Evolutionary conservation across 64 coral and sea anemone species (phyloP).

Genomic region (Stichodactyla mertensii): DNA sequence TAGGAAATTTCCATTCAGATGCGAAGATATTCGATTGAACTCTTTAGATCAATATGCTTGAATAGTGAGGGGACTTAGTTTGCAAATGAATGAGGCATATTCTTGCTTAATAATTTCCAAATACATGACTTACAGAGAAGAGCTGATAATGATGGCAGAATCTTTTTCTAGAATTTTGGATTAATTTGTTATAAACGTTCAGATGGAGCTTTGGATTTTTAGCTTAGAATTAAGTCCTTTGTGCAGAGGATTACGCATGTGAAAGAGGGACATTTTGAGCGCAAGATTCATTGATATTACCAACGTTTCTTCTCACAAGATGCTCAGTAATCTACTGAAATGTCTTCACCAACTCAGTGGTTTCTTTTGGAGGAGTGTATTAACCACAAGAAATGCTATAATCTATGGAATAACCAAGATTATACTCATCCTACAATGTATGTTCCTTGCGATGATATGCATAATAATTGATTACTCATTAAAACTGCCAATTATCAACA

Average conservation of each 20-base stretch:
- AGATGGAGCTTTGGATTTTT: too few species aligned
- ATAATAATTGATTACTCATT: not conserved
- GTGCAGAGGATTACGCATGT: not conserved
- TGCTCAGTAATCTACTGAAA: not conserved
- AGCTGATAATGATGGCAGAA: too few species aligned
- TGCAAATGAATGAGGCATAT: too few species aligned
- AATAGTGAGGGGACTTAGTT: too few species aligned
- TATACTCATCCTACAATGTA: not conserved
- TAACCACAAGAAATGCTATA: not conserved
- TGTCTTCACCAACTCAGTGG: not conserved
- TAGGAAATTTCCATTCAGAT: too few species aligned
- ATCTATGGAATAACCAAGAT: not conserved
- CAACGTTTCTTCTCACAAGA: not conserved
- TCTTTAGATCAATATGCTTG: too few species aligned
- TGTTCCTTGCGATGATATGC: not conserved
- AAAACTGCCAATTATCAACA: not conserved
- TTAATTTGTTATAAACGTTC: too few species aligned
- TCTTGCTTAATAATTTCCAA: too few species aligned
- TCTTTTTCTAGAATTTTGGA: too few species aligned
- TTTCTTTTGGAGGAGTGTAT: not conserved
- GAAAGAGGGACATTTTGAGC: too few species aligned
- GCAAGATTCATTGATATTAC: not conserved
- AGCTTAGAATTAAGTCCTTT: not conserved
- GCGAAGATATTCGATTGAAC: too few species aligned
- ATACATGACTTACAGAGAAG: too few species aligned